These are phyloP conservation scores for Schrankia costaestrigalis DNA, from an alignment of 2,888 invertebrate species.

Conservation along the genomic window DNA sequence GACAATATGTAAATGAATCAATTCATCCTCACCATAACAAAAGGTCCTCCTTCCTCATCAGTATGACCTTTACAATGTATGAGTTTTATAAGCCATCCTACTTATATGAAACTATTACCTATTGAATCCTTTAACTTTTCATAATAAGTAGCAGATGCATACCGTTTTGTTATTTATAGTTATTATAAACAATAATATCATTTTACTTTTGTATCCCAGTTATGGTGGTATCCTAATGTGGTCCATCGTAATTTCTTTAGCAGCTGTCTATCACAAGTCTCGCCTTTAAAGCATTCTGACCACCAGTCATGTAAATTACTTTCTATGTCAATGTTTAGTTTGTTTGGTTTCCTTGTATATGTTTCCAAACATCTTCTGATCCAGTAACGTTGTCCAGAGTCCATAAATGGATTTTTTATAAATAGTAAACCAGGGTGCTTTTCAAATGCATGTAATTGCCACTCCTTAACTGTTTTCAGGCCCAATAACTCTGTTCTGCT, in stretches of 20 bases:
- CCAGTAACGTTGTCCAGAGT: constrained; percentile 90
- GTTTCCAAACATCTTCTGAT: constrained; percentile 87
- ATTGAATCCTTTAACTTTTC: too few species aligned
- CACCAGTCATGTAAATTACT: constrained; percentile 81
- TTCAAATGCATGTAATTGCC: constrained; percentile 83
- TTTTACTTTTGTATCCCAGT: constrained; percentile 96
- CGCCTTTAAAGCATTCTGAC: constrained; percentile 78
- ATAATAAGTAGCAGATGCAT: too few species aligned
- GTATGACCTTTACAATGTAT: too few species aligned
- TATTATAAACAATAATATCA: constrained; percentile 35
- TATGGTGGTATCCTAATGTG: constrained; percentile 98
- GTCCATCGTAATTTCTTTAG: constrained; percentile 90
- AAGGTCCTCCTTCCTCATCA: too few species aligned
- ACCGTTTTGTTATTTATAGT: too few species aligned
- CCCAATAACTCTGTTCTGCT: too few species aligned
- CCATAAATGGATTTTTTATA: constrained; percentile 91
- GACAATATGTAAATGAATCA: too few species aligned
- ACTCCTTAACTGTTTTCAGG: constrained; percentile 56
- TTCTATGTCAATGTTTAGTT: constrained; percentile 83
- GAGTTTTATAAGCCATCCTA: too few species aligned
- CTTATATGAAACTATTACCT: too few species aligned
- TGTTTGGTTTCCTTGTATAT: constrained; percentile 87
- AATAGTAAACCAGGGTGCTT: constrained; percentile 87
- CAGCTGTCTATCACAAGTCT: constrained; percentile 53
- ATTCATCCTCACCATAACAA: too few species aligned